phyloP scores from a whole-genome alignment of 2,797 vertebrate species.

The Clarias laeviceps region DNA sequence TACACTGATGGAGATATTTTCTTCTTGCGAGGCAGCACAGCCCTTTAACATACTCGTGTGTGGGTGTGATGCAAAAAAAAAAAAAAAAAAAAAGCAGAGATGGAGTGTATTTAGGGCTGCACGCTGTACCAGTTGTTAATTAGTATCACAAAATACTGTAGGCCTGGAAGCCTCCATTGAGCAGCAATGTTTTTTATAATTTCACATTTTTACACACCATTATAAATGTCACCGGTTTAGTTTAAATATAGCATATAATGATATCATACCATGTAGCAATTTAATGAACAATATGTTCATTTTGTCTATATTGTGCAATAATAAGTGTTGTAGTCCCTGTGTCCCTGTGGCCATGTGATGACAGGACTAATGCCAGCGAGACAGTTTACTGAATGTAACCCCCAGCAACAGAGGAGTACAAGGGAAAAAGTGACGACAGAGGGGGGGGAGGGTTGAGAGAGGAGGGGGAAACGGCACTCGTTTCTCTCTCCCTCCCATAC shows the following conservation, averaged over 20 bases:
- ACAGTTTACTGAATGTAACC: conserved; percentile 47
- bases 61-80: conserved; percentile 1
- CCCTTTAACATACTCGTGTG: not conserved
- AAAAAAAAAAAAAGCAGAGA: not conserved
- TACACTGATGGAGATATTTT: not conserved
- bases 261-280: not conserved
- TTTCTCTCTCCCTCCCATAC: conserved; percentile 19
- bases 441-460: conserved; percentile 23
- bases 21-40: not conserved
- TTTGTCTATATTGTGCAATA: not conserved
- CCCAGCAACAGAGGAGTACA: conserved; percentile 45
- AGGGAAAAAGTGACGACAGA: conserved; percentile 34
- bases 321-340: not conserved
- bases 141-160: not conserved
- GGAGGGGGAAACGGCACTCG: conserved; percentile 41
- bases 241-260: not conserved
- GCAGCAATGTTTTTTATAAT: not conserved
- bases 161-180: not conserved
- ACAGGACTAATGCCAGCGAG: conserved; percentile 35
- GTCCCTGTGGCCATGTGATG: conserved; percentile 41
- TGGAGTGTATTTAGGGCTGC: conserved; percentile 6
- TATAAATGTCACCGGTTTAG: not conserved
- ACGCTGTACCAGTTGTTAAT: conserved; percentile 1
- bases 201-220: not conserved
- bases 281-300: not conserved